phyloP scores from a whole-genome alignment of 2,113 vertebrate genomes.

The Martes martes region DNA sequence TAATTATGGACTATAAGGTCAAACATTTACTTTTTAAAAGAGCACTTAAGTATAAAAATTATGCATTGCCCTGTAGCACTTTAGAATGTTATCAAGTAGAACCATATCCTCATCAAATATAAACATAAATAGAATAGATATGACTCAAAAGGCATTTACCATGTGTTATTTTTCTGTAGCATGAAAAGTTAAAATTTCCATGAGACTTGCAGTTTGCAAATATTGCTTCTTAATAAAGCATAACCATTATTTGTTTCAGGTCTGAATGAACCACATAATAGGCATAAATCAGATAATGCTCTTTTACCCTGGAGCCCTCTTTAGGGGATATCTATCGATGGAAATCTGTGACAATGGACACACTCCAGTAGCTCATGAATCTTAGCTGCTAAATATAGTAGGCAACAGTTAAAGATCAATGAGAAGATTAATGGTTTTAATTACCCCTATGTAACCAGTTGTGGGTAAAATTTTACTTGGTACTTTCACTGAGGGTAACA shows the following conservation, averaged over 20 bases:
- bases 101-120: not conserved
- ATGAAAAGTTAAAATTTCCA: slow-evolving; percentile 40
- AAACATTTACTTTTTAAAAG: slow-evolving; percentile 69
- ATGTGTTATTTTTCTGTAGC: not conserved
- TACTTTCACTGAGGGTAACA: slow-evolving; percentile 68
- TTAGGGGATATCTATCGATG: slow-evolving; percentile 44
- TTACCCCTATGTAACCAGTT: slow-evolving; percentile 76
- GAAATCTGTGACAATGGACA: slow-evolving; percentile 61
- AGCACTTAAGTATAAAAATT: slow-evolving; percentile 50
- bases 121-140: slow-evolving; percentile 34
- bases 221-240: slow-evolving; percentile 54
- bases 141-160: slow-evolving; percentile 29
- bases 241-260: slow-evolving; percentile 52
- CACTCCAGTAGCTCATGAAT: slow-evolving; percentile 60
- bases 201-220: slow-evolving; percentile 44
- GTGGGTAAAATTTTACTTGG: slow-evolving; percentile 68
- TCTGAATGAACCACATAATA: slow-evolving; percentile 56
- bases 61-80: not conserved
- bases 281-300: slow-evolving; percentile 44
- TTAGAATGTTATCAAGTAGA: slow-evolving; percentile 25
- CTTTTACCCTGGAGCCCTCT: slow-evolving; percentile 23
- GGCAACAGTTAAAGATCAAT: slow-evolving; percentile 63
- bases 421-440: slow-evolving; percentile 81
- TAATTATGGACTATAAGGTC: slow-evolving; percentile 65
- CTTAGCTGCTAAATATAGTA: slow-evolving; percentile 67